phyloP scores from a whole-genome alignment of 1,140 invertebrate genomes.

The Drosophila ohnishii region DNA sequence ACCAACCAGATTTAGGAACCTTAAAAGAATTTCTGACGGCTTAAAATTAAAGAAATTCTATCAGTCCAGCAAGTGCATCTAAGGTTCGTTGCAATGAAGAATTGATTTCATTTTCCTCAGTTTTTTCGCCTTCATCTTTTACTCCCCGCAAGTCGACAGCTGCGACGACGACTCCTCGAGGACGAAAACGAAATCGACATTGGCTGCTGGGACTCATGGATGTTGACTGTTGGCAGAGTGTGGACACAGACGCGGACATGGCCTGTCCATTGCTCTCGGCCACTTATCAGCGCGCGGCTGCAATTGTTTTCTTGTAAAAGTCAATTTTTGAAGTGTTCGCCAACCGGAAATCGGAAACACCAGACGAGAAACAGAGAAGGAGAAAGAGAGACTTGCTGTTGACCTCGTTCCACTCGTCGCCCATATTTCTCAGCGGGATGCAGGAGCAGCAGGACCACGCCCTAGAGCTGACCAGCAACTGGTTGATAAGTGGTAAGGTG shows the following conservation, averaged over 20 bases:
- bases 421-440: constrained; percentile 13
- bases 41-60: constrained; percentile 17
- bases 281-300: constrained; percentile 73
- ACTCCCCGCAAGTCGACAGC: constrained; percentile 31
- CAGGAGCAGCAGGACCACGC: neutral
- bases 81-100: constrained; percentile 27
- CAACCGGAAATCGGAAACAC: constrained; percentile 74
- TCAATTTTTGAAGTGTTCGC: constrained; percentile 78
- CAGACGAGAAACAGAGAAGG: constrained; percentile 52
- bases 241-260: constrained; percentile 53
- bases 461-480: constrained; percentile 59
- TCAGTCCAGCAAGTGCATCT: constrained; percentile 42
- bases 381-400: constrained; percentile 42
- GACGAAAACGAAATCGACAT: constrained; percentile 35
- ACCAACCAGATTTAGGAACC: neutral
- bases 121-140: constrained; percentile 34
- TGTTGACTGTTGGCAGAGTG: constrained; percentile 23
- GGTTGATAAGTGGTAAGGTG: constrained; percentile 50
- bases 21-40: neutral
- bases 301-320: constrained; percentile 81
- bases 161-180: constrained; percentile 30
- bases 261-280: constrained; percentile 53
- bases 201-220: constrained; percentile 6
- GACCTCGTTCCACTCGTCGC: constrained; percentile 56
- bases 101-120: constrained; percentile 19